Evolutionary conservation across 2,113 vertebrate genomes (phyloP).

Genomic region (Poicephalus gulielmi): DNA sequence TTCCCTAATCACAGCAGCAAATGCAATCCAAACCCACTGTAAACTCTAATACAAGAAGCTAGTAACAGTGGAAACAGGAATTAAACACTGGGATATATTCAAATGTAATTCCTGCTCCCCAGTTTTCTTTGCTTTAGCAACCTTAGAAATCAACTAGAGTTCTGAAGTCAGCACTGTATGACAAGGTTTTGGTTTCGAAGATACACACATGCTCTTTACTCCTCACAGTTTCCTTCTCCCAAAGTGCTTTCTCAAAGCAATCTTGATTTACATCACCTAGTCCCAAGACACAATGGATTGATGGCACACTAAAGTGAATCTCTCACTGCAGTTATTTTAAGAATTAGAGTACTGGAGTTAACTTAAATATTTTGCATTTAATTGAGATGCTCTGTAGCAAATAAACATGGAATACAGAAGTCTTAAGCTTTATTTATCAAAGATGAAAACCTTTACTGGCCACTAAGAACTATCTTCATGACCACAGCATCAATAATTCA

Average conservation of each 20-base stretch:
- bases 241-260: not conserved
- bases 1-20: not conserved
- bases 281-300: not conserved
- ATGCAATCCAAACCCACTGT: not conserved
- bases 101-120: not conserved
- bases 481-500: slow-evolving; percentile 47
- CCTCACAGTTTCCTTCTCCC: not conserved
- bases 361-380: not conserved
- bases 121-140: not conserved
- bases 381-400: not conserved
- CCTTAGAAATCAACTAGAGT: not conserved
- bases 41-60: not conserved
- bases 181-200: not conserved
- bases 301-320: not conserved
- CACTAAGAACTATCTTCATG: not conserved
- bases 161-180: not conserved
- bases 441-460: slow-evolving; percentile 7
- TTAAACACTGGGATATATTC: not conserved
- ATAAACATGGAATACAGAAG: not conserved
- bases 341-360: not conserved
- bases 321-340: not conserved
- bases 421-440: not conserved
- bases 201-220: accelerated
- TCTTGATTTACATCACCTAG: not conserved
- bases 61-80: not conserved